These are phyloP conservation scores for Tuta absoluta DNA, from an alignment of 2,888 invertebrate species.

Conservation along the genomic window DNA sequence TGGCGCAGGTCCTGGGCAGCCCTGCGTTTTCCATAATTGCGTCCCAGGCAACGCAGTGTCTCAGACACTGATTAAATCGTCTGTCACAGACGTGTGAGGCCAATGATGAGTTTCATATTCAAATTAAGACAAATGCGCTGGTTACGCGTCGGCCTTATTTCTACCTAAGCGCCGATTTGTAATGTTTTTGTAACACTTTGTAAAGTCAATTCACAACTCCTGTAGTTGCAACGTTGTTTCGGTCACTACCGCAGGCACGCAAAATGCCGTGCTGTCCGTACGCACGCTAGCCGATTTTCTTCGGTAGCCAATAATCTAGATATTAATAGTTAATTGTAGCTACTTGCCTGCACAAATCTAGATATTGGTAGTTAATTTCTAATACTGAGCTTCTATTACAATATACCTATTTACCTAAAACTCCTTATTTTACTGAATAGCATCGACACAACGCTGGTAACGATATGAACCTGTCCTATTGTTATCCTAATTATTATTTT, in stretches of 20 bases:
- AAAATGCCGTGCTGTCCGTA: slow-evolving; percentile 40
- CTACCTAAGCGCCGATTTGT: background rate
- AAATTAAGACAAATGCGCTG: too few relatives aligned
- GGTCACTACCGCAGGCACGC: slow-evolving; percentile 49
- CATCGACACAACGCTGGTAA: too few relatives aligned
- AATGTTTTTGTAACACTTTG: background rate
- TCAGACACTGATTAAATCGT: too few relatives aligned
- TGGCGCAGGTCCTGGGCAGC: too few relatives aligned
- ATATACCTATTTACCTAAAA: background rate
- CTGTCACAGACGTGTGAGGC: too few relatives aligned
- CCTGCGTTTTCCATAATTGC: too few relatives aligned
- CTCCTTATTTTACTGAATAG: too few relatives aligned
- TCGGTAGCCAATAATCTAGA: slow-evolving; percentile 44
- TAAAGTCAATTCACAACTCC: background rate
- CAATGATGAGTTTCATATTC: too few relatives aligned
- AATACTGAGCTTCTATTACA: background rate
- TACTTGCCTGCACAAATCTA: slow-evolving; percentile 42
- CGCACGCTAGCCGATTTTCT: slow-evolving; percentile 52
- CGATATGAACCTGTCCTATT: too few relatives aligned
- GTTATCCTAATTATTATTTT: too few relatives aligned
- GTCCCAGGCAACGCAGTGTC: too few relatives aligned
- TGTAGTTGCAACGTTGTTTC: slow-evolving; percentile 27
- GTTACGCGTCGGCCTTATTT: background rate
- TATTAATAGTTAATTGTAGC: slow-evolving; percentile 43
- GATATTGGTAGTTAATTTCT: slow-evolving; percentile 43